Conservation (phyloP, 37 sponge, comb jelly and placozoan genomes). For the Beroe ovata region DNA sequence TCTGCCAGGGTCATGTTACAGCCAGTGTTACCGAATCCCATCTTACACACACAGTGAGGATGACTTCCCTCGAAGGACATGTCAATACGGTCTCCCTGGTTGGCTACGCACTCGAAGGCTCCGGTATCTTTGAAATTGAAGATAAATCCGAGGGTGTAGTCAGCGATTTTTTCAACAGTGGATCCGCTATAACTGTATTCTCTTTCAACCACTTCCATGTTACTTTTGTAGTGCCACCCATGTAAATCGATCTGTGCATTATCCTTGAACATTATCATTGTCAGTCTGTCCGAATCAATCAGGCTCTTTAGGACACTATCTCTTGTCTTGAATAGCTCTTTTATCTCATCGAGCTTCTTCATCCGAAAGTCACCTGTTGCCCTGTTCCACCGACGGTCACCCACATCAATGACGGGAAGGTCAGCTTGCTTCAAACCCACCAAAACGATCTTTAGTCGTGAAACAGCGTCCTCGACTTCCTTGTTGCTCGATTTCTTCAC, state of each 20-base stretch:
- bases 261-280: background rate
- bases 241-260: background rate
- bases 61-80: background rate
- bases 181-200: background rate
- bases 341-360: background rate
- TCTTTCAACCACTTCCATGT: conserved; percentile 7
- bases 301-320: background rate
- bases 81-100: background rate
- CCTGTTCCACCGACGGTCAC: background rate
- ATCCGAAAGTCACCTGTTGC: background rate
- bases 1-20: background rate
- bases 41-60: conserved; percentile 3
- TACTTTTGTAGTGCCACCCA: conserved; percentile 10
- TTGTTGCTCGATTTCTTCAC: background rate
- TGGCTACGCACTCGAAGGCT: background rate
- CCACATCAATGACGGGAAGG: background rate
- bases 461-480: background rate
- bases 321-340: conserved; percentile 5
- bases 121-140: background rate
- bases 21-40: background rate
- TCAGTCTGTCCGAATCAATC: background rate
- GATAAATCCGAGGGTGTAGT: too few relatives aligned
- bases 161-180: too few relatives aligned
- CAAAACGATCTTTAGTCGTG: background rate
- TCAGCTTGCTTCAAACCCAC: background rate